These are phyloP conservation scores for Notarius quadriscutis DNA, from an alignment of 2,113 vertebrate genomes.

Conservation along the genomic window DNA sequence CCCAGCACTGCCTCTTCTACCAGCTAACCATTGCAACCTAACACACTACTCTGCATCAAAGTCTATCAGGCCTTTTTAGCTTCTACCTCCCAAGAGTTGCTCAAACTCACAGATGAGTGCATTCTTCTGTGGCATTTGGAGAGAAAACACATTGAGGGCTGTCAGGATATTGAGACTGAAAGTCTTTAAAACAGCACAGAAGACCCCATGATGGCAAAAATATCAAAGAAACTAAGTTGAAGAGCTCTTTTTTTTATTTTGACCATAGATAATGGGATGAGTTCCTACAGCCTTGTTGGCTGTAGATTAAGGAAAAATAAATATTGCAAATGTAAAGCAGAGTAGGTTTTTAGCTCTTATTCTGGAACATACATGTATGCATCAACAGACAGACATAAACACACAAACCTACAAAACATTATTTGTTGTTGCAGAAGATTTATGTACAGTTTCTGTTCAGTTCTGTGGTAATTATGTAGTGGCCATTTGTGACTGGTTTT, in stretches of 20 bases:
- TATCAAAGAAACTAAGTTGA: constrained; percentile 35
- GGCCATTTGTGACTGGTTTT: neutral
- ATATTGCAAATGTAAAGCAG: constrained; percentile 5
- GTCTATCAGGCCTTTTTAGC: constrained; percentile 24
- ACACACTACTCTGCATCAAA: constrained; percentile 50
- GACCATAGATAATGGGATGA: constrained; percentile 36
- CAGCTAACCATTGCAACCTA: constrained; percentile 27
- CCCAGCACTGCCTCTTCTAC: constrained; percentile 21
- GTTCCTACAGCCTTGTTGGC: constrained; percentile 26
- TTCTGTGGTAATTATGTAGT: neutral
- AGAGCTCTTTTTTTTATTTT: constrained; percentile 30
- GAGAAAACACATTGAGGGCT: constrained; percentile 44
- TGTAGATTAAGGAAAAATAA: constrained; percentile 17
- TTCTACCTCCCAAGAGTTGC: constrained; percentile 43
- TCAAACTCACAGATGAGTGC: constrained; percentile 35
- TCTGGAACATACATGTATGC: neutral
- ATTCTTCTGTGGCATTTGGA: constrained; percentile 49
- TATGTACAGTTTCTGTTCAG: neutral
- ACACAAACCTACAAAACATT: constrained; percentile 20
- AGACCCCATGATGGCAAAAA: constrained; percentile 34
- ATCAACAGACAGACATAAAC: constrained; percentile 3
- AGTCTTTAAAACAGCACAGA: constrained; percentile 40
- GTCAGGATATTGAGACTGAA: constrained; percentile 43
- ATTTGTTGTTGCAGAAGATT: neutral
- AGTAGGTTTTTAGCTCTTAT: constrained; percentile 7